Percentiles rank a stretch among this genome's conserved stretches.
Evolutionary conservation across 1,140 invertebrate genomes (phyloP).

Genomic region (Neodiprion pinetum): DNA sequence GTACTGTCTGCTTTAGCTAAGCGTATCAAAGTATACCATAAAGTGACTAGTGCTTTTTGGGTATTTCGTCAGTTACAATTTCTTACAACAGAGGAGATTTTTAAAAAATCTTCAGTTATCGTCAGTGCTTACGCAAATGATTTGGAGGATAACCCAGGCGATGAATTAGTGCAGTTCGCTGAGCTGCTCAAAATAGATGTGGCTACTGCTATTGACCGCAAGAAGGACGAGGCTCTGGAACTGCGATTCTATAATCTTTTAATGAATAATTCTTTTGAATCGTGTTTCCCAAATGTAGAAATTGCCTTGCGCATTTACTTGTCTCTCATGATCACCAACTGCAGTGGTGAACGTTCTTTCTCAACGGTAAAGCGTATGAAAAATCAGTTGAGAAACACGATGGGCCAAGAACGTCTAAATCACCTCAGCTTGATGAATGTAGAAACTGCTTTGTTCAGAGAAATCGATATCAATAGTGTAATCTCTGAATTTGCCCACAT

Average conservation of each 20-base stretch:
- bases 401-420: not conserved
- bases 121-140: conserved; percentile 39
- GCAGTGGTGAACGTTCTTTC: no score
- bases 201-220: conserved; percentile 35
- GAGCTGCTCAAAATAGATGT: conserved; percentile 38
- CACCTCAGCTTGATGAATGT: not conserved
- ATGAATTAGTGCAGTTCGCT: conserved; percentile 35
- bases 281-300: conserved; percentile 26
- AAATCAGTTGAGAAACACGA: not conserved
- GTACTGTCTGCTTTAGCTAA: conserved; percentile 33
- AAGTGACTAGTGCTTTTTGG: conserved; percentile 30
- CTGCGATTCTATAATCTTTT: conserved; percentile 14
- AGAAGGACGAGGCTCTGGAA: conserved; percentile 26
- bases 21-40: conserved; percentile 28
- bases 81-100: conserved; percentile 35
- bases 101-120: conserved; percentile 34
- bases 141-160: conserved; percentile 33
- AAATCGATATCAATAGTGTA: not conserved
- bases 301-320: not conserved
- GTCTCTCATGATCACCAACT: no score
- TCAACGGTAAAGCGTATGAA: not conserved
- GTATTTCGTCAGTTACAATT: conserved; percentile 37
- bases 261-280: conserved; percentile 28
- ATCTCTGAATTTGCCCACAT: no score
- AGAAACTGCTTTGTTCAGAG: not conserved